Conservation (phyloP, 2,888 invertebrate species). For the Eupeodes latifasciatus region DNA sequence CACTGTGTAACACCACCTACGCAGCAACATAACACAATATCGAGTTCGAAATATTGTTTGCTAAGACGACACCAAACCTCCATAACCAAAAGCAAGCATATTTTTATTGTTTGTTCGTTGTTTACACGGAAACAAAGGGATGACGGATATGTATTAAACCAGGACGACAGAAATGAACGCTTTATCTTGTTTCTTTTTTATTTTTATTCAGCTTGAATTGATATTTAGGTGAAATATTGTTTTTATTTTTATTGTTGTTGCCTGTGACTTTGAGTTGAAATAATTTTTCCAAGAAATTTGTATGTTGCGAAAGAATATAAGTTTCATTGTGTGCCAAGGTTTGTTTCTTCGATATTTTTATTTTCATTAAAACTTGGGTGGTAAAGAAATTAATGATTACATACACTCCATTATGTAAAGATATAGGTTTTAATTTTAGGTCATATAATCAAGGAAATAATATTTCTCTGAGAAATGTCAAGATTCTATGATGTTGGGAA, state of each 20-base stretch:
- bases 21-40: not conserved
- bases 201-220: constrained; percentile 43
- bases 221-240: constrained; percentile 63
- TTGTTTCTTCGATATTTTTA: not conserved
- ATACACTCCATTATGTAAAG: not conserved
- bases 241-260: constrained; percentile 10
- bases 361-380: constrained; percentile 17
- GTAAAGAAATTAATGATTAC: not conserved
- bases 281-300: constrained; percentile 37
- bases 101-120: constrained; percentile 7
- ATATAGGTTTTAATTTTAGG: too few relatives aligned
- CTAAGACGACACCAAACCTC: not conserved
- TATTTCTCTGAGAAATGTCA: too few relatives aligned
- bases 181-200: not conserved
- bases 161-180: not conserved
- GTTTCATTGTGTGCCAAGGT: constrained; percentile 36
- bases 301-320: constrained; percentile 4
- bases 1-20: constrained; percentile 8
- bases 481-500: too few relatives aligned
- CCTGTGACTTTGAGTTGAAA: constrained; percentile 1
- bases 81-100: too few relatives aligned
- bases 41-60: not conserved
- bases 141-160: constrained; percentile 3
- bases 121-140: constrained; percentile 58
- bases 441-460: too few relatives aligned